phyloP scores from a whole-genome alignment of 2,888 invertebrate genomes.

The Leucozona laternaria region DNA sequence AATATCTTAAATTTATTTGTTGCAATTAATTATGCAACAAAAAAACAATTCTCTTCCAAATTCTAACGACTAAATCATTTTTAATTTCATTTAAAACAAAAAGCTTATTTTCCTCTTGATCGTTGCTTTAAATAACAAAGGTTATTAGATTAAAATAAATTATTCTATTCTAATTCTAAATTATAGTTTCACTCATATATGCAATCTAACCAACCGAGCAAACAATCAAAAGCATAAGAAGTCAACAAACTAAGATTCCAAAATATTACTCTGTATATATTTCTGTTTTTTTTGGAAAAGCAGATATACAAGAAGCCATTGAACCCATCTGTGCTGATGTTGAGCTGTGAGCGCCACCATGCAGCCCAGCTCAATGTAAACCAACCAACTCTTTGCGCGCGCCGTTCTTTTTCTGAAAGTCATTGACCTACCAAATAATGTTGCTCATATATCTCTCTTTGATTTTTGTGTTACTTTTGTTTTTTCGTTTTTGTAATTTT shows the following conservation, averaged over 20 bases:
- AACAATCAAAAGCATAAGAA: constrained; percentile 56
- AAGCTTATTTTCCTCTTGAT: neutral
- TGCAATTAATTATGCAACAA: no score
- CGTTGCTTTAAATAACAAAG: neutral
- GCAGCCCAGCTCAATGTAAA: constrained; percentile 50
- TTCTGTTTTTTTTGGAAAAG: constrained; percentile 54
- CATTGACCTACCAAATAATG: constrained; percentile 73
- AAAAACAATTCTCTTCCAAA: neutral
- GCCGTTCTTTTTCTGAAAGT: constrained; percentile 50
- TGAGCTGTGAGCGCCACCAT: constrained; percentile 61
- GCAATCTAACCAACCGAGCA: constrained; percentile 40
- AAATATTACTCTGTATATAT: constrained; percentile 47
- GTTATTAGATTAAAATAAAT: neutral
- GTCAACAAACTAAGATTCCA: constrained; percentile 63
- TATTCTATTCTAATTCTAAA: constrained; percentile 49
- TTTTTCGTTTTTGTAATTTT: neutral
- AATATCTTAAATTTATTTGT: no score
- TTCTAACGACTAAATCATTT: neutral
- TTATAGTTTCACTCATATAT: constrained; percentile 50
- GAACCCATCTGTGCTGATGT: constrained; percentile 55
- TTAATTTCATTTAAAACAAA: constrained; percentile 4
- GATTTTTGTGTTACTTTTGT: constrained; percentile 16
- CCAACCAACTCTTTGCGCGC: constrained; percentile 64
- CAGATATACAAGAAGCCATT: constrained; percentile 68
- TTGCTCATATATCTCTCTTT: constrained; percentile 61